phyloP scores from a whole-genome alignment of 2,888 invertebrate species.

The Himalopsyche tibetana region DNA sequence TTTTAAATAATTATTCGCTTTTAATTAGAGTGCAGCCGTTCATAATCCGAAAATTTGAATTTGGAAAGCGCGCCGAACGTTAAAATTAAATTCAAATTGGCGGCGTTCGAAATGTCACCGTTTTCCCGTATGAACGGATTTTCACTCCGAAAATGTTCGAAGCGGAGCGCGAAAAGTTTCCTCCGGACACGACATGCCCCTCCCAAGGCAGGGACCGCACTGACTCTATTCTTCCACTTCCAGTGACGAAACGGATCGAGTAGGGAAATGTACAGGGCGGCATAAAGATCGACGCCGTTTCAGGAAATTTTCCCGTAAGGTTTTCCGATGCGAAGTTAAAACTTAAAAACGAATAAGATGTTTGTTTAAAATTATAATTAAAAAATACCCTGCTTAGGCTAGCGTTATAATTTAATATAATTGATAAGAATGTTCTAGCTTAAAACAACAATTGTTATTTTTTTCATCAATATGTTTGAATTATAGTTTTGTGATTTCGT shows the following conservation, averaged over 20 bases:
- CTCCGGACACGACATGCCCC: conserved; percentile 55
- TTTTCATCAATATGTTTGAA: too few relatives aligned
- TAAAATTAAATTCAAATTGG: conserved; percentile 1
- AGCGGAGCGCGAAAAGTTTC: conserved; percentile 48
- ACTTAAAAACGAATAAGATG: too few relatives aligned
- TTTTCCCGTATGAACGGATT: conserved; percentile 13
- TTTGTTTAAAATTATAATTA: too few relatives aligned
- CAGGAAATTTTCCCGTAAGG: neutral
- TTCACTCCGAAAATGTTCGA: conserved; percentile 41
- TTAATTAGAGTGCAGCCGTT: neutral
- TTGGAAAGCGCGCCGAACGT: conserved; percentile 24
- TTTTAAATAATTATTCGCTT: conserved; percentile 16
- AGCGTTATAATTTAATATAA: too few relatives aligned
- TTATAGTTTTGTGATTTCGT: too few relatives aligned
- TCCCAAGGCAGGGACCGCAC: conserved; percentile 62
- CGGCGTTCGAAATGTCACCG: conserved; percentile 23
- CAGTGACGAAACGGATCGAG: neutral
- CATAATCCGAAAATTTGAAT: conserved; percentile 2
- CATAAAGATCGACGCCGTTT: neutral
- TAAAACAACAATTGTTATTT: too few relatives aligned
- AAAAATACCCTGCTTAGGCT: too few relatives aligned
- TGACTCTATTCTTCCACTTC: conserved; percentile 48
- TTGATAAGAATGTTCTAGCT: too few relatives aligned
- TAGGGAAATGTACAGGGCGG: conserved; percentile 41
- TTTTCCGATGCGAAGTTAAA: neutral